A percentile compares a stretch with the other conserved stretches of the same genome.
These are phyloP conservation scores for Dolichallabes microphthalmus DNA, from an alignment of 2,113 vertebrate genomes.

Conservation along the genomic window DNA sequence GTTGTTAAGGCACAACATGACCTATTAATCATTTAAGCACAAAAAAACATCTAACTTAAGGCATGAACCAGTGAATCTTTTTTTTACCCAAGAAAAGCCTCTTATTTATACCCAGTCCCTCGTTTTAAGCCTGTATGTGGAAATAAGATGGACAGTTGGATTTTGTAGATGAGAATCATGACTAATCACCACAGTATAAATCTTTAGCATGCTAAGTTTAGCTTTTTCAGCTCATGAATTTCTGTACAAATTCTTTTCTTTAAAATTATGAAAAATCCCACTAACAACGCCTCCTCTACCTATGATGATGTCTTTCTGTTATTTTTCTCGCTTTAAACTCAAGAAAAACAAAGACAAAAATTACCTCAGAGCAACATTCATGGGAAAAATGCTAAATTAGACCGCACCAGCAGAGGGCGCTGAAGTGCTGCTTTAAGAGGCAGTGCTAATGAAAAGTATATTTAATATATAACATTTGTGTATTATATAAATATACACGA, in stretches of 20 bases:
- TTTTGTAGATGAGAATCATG: neutral
- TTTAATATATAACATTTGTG: too few species aligned
- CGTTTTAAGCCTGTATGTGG: too few species aligned
- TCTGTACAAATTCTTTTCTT: neutral
- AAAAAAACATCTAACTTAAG: too few species aligned
- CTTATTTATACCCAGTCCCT: neutral
- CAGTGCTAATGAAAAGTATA: neutral
- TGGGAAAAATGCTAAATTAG: neutral
- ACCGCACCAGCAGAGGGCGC: neutral
- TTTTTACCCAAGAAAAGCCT: neutral
- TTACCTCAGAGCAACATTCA: neutral
- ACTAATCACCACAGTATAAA: neutral
- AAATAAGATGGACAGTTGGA: neutral
- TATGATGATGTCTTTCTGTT: too few species aligned
- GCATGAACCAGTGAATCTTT: neutral
- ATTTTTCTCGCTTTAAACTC: neutral
- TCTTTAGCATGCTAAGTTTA: neutral
- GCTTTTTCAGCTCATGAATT: neutral
- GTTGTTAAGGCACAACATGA: too few species aligned
- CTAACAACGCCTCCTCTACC: too few species aligned
- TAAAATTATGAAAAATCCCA: neutral
- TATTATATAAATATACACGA: neutral
- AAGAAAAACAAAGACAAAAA: neutral
- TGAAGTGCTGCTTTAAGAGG: neutral
- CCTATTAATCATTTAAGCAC: too few species aligned